Conservation (phyloP, 2,113 vertebrate species). For the Illadopsis cleaveri region DNA sequence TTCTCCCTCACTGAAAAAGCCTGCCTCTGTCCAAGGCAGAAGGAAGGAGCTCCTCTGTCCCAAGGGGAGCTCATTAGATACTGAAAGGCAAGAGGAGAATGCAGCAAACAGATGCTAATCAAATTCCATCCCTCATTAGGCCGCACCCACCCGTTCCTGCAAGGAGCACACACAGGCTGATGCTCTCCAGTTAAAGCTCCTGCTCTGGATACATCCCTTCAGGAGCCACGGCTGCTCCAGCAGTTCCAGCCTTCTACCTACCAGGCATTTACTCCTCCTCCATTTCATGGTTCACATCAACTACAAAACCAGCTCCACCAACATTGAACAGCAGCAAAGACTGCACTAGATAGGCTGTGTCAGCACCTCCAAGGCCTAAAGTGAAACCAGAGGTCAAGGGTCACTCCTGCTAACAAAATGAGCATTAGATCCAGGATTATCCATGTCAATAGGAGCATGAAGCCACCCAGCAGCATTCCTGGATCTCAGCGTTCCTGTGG, state of each 20-base stretch:
- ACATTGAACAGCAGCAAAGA: background rate
- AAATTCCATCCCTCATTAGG: background rate
- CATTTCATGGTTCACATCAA: background rate
- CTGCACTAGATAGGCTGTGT: background rate
- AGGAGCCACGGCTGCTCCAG: background rate
- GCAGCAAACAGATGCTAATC: background rate
- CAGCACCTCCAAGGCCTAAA: background rate
- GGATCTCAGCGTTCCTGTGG: background rate
- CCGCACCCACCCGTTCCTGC: rapidly evolving
- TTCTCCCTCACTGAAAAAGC: background rate
- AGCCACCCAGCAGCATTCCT: background rate
- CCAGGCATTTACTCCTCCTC: background rate
- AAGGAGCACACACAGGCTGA: background rate
- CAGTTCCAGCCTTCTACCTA: background rate
- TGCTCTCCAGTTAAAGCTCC: background rate
- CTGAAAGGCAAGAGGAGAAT: background rate
- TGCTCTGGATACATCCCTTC: background rate
- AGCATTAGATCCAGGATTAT: background rate
- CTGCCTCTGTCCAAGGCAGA: background rate
- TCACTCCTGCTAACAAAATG: background rate
- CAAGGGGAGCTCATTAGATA: background rate
- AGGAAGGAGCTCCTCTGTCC: background rate
- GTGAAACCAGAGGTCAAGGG: background rate
- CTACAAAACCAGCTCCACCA: background rate
- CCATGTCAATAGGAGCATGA: background rate